Evolutionary conservation across 2,113 vertebrate species (phyloP).

Genomic region (Rhodinocichla rosea): DNA sequence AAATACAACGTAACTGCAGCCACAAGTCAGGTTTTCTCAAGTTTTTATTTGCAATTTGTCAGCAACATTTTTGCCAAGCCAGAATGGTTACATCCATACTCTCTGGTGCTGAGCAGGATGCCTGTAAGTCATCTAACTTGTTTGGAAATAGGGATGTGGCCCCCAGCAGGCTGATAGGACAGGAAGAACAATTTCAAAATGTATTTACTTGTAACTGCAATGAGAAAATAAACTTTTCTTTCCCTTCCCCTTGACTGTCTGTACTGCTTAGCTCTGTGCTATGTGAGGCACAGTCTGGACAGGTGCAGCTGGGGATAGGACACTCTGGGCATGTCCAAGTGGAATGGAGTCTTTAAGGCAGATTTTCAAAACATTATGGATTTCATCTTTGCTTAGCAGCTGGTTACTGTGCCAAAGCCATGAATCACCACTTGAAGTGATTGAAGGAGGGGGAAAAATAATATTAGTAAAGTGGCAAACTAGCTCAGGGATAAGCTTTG

Average conservation of each 20-base stretch:
- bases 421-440: conserved; percentile 25
- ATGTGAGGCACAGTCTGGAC: background rate
- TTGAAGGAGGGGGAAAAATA: conserved; percentile 40
- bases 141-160: background rate
- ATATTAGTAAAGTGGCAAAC: conserved; percentile 41
- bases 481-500: conserved; percentile 38
- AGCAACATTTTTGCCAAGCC: background rate
- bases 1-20: background rate
- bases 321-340: background rate
- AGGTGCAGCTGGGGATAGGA: background rate
- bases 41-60: background rate
- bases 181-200: background rate
- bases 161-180: background rate
- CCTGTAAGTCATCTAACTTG: background rate
- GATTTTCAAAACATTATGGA: background rate
- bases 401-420: conserved; percentile 15
- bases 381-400: conserved; percentile 33
- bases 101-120: background rate
- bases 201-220: background rate
- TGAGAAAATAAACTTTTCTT: background rate
- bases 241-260: background rate
- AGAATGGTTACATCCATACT: background rate
- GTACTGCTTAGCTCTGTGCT: background rate
- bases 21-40: background rate
- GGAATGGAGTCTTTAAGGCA: background rate